Evolutionary conservation across 2,113 vertebrate genomes (phyloP), one percentile per base, ranked within the genome.

Genomic region (Engystomops pustulosus): DNA sequence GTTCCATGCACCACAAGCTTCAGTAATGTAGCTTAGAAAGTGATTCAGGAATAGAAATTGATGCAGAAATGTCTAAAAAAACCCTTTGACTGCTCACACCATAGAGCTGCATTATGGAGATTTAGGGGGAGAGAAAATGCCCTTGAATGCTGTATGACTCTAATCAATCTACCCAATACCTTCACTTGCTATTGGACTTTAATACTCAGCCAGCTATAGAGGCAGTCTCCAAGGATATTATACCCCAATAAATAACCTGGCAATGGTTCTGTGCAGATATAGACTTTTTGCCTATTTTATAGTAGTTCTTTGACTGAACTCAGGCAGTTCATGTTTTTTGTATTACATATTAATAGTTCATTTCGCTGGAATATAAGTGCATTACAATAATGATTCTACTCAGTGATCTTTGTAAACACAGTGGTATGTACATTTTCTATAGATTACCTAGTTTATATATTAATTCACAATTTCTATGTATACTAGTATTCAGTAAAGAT

Each of bases 101-200:
- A 36, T 67, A 67, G 30, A 67, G 62, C 15, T 67, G 62, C 32
- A 36, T 67, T 67, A 67, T 67, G 62, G 17, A 36, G 62, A 20
- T 20, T 67, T 12, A 20, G 25, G 2, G 30, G 32, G 32, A 20
- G 17, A 36, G 62, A 20, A 36, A 67, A 20, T 36, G 62, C 3
- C 32, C 32, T 67, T 67, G 62, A 36, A 67, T 67, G 32, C 62
- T 67, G 36, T 17, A 67, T 20, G 32, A 20, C 17, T 36, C 27
- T 67, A 67, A 67, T 67, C 62, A 32, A 67, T 67, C 62, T 34
- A 65, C 27, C 15, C 25, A 67, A 67, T 30, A 67, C 12, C 27
- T 67, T 62, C n/a, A 30, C 25, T 30, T 30, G 1, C 58, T 30
- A 62, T 30, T 62, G 27, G 58, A 62, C 25, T 60, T 25, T 12